These are phyloP conservation scores for Coptodon rendalli DNA, from an alignment of 2,113 vertebrate genomes.

Conservation along the genomic window DNA sequence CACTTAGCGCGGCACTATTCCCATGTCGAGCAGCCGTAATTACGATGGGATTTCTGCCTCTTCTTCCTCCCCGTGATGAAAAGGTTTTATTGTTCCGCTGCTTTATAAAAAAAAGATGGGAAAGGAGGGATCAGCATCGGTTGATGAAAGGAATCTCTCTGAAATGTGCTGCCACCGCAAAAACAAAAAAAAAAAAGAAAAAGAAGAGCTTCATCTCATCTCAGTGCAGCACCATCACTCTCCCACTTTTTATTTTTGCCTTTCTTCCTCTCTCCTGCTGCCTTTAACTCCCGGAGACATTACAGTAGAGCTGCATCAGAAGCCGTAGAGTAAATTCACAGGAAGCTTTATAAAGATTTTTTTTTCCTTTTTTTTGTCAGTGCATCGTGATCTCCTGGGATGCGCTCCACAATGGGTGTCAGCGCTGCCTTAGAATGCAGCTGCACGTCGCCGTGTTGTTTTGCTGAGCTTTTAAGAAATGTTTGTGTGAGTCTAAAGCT, in stretches of 20 bases:
- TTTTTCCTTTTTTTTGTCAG: not conserved
- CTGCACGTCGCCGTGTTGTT: slow-evolving; percentile 15
- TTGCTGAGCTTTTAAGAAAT: slow-evolving; percentile 54
- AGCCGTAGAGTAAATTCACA: slow-evolving; percentile 3
- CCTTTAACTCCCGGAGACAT: not conserved
- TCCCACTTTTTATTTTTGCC: not conserved
- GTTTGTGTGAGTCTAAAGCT: slow-evolving; percentile 15
- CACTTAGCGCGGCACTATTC: slow-evolving; percentile 25
- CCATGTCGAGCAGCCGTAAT: slow-evolving; percentile 36
- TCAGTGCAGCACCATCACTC: slow-evolving; percentile 14
- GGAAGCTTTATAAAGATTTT: slow-evolving; percentile 6
- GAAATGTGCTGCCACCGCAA: slow-evolving; percentile 9
- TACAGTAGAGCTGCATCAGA: not conserved
- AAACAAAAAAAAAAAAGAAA: slow-evolving; percentile 26
- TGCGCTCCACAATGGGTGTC: slow-evolving; percentile 23
- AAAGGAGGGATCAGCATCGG: slow-evolving; percentile 25
- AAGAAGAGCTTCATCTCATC: slow-evolving; percentile 29
- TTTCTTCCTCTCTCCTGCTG: not conserved
- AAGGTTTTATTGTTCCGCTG: slow-evolving; percentile 45
- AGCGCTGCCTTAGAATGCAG: slow-evolving; percentile 10
- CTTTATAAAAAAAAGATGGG: slow-evolving; percentile 1
- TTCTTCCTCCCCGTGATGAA: slow-evolving; percentile 35
- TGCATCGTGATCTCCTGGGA: slow-evolving; percentile 36
- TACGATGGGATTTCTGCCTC: slow-evolving; percentile 42
- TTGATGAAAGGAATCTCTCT: slow-evolving; percentile 46